Conservation (phyloP, 2,797 vertebrate genomes). For the Phoebastria nigripes region DNA sequence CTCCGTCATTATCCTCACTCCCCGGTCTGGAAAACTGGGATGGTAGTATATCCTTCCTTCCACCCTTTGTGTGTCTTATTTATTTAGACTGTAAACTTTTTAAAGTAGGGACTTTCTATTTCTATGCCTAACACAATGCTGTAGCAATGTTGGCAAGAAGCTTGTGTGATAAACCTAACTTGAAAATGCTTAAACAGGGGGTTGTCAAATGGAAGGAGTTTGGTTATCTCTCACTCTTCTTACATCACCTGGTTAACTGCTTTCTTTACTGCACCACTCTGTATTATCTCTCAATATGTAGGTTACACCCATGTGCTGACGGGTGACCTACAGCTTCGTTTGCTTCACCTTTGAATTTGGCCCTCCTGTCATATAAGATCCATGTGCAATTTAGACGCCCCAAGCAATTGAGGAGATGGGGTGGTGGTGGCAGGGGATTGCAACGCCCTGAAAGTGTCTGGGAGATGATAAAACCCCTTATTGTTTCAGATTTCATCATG, state of each 20-base stretch:
- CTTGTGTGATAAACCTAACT: neutral
- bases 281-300: neutral
- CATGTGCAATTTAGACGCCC: neutral
- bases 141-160: neutral
- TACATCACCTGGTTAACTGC: neutral
- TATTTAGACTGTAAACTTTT: slow-evolving; percentile 28
- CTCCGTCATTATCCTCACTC: neutral
- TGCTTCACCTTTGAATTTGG: neutral
- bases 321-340: neutral
- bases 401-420: neutral
- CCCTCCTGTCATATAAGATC: neutral
- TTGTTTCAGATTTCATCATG: neutral
- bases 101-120: neutral
- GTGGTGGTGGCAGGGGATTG: neutral
- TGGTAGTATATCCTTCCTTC: slow-evolving; percentile 41
- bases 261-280: neutral
- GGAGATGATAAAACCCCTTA: neutral
- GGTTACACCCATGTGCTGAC: neutral
- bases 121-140: neutral
- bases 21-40: neutral
- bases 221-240: neutral
- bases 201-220: neutral
- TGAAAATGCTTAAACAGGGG: neutral
- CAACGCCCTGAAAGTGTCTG: neutral
- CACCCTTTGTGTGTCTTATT: slow-evolving; percentile 42